A percentile compares a stretch with the other conserved stretches of the same genome.
phyloP scores from a whole-genome alignment of 2,113 vertebrate genomes.

The Naja naja region DNA sequence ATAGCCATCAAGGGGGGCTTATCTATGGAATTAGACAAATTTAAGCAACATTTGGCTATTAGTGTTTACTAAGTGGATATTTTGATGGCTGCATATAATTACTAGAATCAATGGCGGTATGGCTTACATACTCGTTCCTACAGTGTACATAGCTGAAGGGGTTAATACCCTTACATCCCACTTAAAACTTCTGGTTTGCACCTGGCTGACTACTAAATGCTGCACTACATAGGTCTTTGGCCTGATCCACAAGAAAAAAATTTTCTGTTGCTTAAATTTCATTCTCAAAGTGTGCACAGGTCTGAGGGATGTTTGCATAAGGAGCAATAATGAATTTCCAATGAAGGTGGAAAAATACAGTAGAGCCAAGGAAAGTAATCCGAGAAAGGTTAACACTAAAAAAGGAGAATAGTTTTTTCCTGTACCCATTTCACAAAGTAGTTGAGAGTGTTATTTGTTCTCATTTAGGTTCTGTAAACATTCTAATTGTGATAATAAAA shows the following conservation, averaged over 20 bases:
- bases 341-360: not conserved
- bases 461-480: not conserved
- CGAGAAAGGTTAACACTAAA: not conserved
- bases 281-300: not conserved
- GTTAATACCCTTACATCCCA: not conserved
- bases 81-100: not conserved
- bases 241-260: not conserved
- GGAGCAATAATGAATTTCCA: not conserved
- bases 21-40: not conserved
- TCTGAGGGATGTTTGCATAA: not conserved
- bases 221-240: not conserved
- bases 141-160: not conserved
- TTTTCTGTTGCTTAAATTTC: not conserved
- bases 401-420: not conserved
- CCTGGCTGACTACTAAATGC: not conserved
- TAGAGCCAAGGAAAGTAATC: not conserved
- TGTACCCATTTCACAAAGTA: not conserved
- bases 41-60: not conserved
- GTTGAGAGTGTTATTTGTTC: not conserved
- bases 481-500: conserved; percentile 16
- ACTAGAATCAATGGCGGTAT: not conserved
- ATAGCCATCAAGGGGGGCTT: not conserved
- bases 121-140: not conserved
- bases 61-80: not conserved
- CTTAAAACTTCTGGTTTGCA: not conserved